Conservation (phyloP, 23 tunicate species). For the Styela plicata region DNA sequence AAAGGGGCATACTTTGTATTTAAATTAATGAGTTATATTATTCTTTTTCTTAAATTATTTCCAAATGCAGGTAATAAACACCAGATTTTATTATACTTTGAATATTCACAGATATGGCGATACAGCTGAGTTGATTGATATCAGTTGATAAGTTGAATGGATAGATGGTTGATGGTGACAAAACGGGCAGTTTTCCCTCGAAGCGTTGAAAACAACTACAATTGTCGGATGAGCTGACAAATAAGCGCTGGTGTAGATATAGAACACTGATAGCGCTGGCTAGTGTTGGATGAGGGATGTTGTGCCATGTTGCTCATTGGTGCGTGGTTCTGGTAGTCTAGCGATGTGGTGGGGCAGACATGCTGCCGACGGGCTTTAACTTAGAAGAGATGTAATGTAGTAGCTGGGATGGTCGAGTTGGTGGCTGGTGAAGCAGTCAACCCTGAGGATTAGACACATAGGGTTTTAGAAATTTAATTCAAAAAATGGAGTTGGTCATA, state of each 20-base stretch:
- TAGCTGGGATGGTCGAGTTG: conserved; percentile 13
- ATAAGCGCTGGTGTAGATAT: not conserved
- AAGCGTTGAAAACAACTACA: not conserved
- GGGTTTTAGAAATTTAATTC: not conserved
- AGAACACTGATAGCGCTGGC: not conserved
- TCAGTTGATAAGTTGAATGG: not conserved
- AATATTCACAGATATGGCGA: not conserved
- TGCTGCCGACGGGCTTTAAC: not conserved
- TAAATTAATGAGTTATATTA: not conserved
- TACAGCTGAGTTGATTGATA: not conserved
- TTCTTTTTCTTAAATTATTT: too few relatives aligned
- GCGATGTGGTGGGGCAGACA: not conserved
- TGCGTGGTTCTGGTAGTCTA: not conserved
- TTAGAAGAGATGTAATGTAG: conserved; percentile 13
- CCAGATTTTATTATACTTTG: not conserved
- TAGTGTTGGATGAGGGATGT: not conserved
- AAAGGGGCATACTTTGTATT: too few relatives aligned
- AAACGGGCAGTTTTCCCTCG: not conserved
- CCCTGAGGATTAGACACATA: conserved; percentile 23
- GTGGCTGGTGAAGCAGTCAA: conserved; percentile 1
- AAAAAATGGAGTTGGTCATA: too few relatives aligned
- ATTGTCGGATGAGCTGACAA: not conserved
- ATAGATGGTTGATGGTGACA: not conserved
- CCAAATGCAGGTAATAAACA: not conserved
- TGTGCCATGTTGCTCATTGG: not conserved